Base-by-base conservation (phyloP, 2,888 invertebrate genomes). In the Digitonthophagus gazella region DNA sequence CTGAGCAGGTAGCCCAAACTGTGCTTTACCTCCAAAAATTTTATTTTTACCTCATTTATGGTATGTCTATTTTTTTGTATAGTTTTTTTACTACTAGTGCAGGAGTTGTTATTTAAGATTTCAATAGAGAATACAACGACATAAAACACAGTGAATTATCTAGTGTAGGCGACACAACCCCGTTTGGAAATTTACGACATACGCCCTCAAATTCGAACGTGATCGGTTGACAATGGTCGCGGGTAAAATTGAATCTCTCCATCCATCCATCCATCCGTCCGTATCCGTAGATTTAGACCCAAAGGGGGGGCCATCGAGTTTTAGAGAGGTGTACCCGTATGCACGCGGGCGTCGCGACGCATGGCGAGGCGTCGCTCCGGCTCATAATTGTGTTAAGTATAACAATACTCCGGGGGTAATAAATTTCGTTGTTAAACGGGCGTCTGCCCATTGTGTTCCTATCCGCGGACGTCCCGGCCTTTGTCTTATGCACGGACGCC, bases 401-500 rank as follows among this genome's bases (percentile, higher is more conserved):
- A 70, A 70, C 70, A 70, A 70, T 70, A 70, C 70, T 67, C 20
- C 19, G 15, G 58, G 61, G 65, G 70, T 28, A 67, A 70, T 70
- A 70, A 70, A 70, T 70, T 70, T 64, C 58, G 67, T 16, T 44
- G 61, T 19, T 20, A 65, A 67, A 66, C 67, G 70, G 70, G 67
- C 65, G 67, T 66, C 70, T 19, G 65, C 67, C 70, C 67, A 70
- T 70, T 70, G 70, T 70, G 58, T 61, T 61, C 18, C 6, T 18
- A 61, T 61, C 61, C 18, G 16, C 65, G 58, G 65, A 63, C 67
- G 67, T 67, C 67, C 65, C 67, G 65, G 67, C 70, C 74, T 73
- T 75, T 79, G 78, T 78, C 78, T 77, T 78, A 76, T 74, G 72
- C 76, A 77, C 75, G 74, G 77, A 74, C 74, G 74, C 75, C 72